Evolutionary conservation across 2,888 invertebrate species (phyloP).

Genomic region (Bruchidius siliquastri): DNA sequence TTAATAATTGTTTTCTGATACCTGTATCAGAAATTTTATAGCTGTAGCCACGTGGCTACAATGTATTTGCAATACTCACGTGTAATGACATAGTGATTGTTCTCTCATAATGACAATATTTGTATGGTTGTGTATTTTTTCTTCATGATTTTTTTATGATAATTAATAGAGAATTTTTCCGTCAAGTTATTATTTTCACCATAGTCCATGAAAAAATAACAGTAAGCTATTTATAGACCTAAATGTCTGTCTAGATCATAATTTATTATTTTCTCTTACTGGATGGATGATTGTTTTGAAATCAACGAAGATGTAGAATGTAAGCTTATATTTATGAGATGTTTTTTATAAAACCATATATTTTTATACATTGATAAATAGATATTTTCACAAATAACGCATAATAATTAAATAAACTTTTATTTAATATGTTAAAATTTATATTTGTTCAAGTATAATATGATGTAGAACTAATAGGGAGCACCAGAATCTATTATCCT

Average conservation of each 20-base stretch:
- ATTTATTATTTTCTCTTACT: background rate
- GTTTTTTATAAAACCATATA: background rate
- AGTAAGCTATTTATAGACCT: background rate
- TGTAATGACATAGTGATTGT: too few species aligned
- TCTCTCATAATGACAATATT: background rate
- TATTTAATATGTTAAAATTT: background rate
- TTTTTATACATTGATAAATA: background rate
- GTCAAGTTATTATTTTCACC: background rate
- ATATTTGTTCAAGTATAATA: background rate
- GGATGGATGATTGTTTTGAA: background rate
- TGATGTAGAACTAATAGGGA: background rate
- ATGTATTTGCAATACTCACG: background rate
- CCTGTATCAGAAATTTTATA: too few species aligned
- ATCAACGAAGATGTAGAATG: background rate
- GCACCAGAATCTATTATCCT: background rate
- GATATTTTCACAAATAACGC: too few species aligned
- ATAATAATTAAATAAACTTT: background rate
- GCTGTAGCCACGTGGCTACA: background rate
- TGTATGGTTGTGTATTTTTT: background rate
- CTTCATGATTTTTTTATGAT: background rate
- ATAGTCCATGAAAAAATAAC: background rate
- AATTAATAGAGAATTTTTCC: background rate
- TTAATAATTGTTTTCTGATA: too few species aligned
- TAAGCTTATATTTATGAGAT: background rate
- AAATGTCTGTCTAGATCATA: background rate